Evolutionary conservation across 1,140 invertebrate genomes (phyloP), one percentile per base, ranked within the genome.

Genomic region (Drosophila cardini): DNA sequence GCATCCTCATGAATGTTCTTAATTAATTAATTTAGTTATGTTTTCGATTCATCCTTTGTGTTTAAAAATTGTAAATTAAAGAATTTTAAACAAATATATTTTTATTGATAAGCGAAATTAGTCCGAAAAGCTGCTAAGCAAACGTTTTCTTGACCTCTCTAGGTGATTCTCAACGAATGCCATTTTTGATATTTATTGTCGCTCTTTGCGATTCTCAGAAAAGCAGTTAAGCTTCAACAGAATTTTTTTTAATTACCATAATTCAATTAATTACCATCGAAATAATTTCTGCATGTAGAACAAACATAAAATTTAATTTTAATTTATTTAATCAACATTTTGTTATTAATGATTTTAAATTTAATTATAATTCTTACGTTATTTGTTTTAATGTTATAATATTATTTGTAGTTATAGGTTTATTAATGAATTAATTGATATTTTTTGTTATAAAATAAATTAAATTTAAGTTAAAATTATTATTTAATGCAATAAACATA

Each of bases 401-500:
- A 30, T 63, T 42, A 18, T 72, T 55, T 79, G 53, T 78, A 73
- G 10, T 58, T 70, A 32, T 58, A 32, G 34, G 34, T 34, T 16
- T 15, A 34, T 67, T 30, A 61, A 36, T 46, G 61, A 43, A 62
- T 53, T 60, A 11, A n/a, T n/a, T n/a, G n/a, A n/a, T n/a, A n/a
- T n/a, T n/a, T n/a, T 52, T 16, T 56, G 40, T 3, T 11, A 38
- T 3, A 38, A 40, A 40, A 46, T 0, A 53, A 34, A 53, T 4
- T 53, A 10, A 53, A 30, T 68, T 55, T 62, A 53, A 52, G 36
- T 60, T 30, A 52, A 32, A 53, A 26, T 76, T 76, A 56, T 52
- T 58, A 45, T 48, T 50, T 76, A 67, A 34, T 57, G 16, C 52
- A 69, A 60, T 62, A 82, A 78, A 75, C 74, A 67, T 65, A 55